A percentile compares a stretch with the other conserved stretches of the same genome.
phyloP scores from a whole-genome alignment of 1,140 invertebrate species.

The Bombus consobrinus region DNA sequence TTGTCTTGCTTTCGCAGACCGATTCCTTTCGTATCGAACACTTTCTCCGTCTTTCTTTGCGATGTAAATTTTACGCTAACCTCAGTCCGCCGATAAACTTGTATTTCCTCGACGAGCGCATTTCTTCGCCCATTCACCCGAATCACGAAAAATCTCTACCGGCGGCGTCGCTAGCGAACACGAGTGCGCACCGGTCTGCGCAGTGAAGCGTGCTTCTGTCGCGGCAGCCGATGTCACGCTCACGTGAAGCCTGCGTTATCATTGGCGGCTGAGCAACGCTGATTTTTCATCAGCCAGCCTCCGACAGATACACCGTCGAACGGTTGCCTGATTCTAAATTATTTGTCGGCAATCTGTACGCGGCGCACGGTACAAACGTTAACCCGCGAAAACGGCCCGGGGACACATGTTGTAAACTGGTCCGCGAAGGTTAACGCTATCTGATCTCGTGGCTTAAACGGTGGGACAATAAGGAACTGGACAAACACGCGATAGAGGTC shows the following conservation, averaged over 20 bases:
- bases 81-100: conserved; percentile 14
- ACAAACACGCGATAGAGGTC: conserved; percentile 15
- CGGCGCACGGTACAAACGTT: conserved; percentile 6
- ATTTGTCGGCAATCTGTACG: conserved; percentile 50
- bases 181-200: conserved; percentile 47
- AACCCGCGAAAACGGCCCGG: conserved; percentile 43
- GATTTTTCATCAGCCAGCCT: conserved; percentile 25
- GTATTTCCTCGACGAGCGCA: conserved; percentile 54
- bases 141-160: conserved; percentile 78
- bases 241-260: conserved; percentile 41
- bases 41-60: conserved; percentile 22
- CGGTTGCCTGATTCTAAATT: conserved; percentile 48
- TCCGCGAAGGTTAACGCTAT: conserved; percentile 39
- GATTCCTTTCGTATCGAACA: not conserved
- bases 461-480: conserved; percentile 11
- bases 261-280: not conserved
- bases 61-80: not conserved
- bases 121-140: conserved; percentile 80
- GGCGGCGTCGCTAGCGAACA: conserved; percentile 47
- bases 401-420: conserved; percentile 33
- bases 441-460: conserved; percentile 20
- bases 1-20: not conserved
- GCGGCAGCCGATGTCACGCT: conserved; percentile 48
- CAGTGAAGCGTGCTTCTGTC: conserved; percentile 62
- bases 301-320: not conserved